Evolutionary conservation across 53 echinoderm and acorn worm species (phyloP).

Genomic region (Holothuria scabra): DNA sequence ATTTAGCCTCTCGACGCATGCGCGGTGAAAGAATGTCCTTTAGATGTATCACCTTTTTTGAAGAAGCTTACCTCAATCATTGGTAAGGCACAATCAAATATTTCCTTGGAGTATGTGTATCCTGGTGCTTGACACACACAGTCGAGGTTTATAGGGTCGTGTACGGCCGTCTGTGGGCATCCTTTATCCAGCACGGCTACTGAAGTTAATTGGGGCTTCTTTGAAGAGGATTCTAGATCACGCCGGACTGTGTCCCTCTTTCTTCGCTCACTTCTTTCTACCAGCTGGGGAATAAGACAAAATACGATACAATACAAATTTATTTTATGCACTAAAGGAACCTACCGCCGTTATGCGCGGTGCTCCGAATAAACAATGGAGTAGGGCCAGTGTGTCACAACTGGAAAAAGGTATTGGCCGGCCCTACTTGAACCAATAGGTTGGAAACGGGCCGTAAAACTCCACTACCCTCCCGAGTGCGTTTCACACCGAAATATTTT

Average conservation of each 20-base stretch:
- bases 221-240: slow-evolving; percentile 7
- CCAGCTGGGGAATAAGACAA: slow-evolving; percentile 34
- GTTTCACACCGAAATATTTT: too few species aligned
- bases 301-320: not conserved
- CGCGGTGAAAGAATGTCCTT: too few species aligned
- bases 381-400: too few species aligned
- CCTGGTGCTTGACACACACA: slow-evolving; percentile 54
- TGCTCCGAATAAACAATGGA: too few species aligned
- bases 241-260: slow-evolving; percentile 41
- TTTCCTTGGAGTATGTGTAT: slow-evolving; percentile 37
- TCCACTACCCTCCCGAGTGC: too few species aligned
- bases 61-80: slow-evolving; percentile 16
- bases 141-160: slow-evolving; percentile 44
- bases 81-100: slow-evolving; percentile 19
- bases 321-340: too few species aligned
- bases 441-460: too few species aligned
- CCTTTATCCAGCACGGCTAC: slow-evolving; percentile 58
- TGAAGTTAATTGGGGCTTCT: not conserved
- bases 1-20: too few species aligned
- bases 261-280: slow-evolving; percentile 46
- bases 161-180: slow-evolving; percentile 68
- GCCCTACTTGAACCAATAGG: too few species aligned
- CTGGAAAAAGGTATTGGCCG: too few species aligned
- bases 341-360: too few species aligned
- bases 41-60: too few species aligned